Percentiles rank a stretch among this genome's conserved stretches.
Conservation (phyloP, 2,113 vertebrate genomes). For the Lepus europaeus region DNA sequence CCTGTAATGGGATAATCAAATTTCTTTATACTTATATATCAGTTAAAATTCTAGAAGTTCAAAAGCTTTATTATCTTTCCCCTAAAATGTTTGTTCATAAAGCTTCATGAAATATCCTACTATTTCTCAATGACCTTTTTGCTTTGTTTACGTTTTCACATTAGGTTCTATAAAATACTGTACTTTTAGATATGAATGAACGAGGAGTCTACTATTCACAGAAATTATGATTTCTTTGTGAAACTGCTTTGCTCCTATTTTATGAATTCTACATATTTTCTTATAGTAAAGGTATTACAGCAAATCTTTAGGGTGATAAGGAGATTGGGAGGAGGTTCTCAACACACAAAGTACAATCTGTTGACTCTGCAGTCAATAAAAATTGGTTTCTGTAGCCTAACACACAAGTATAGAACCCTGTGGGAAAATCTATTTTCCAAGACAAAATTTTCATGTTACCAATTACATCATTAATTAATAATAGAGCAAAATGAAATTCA, state of each 20-base stretch:
- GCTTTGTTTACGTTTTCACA: slow-evolving; percentile 47
- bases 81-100: slow-evolving; percentile 5
- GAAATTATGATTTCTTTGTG: background rate
- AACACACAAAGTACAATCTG: background rate
- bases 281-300: background rate
- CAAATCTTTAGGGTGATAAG: background rate
- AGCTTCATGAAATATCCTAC: slow-evolving; percentile 21
- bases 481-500: slow-evolving; percentile 22
- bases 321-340: background rate
- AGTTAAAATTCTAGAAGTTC: slow-evolving; percentile 40
- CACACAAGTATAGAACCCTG: background rate
- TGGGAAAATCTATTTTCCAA: slow-evolving; percentile 25
- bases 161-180: slow-evolving; percentile 30
- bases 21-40: slow-evolving; percentile 35
- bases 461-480: background rate
- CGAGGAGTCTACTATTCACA: background rate
- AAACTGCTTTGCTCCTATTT: slow-evolving; percentile 30
- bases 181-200: slow-evolving; percentile 31
- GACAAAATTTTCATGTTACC: background rate
- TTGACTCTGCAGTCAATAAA: background rate
- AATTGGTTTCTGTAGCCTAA: background rate
- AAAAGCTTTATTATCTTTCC: slow-evolving; percentile 22
- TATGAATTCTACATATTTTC: slow-evolving; percentile 10
- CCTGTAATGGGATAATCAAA: slow-evolving; percentile 26
- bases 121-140: slow-evolving; percentile 32